phyloP scores from a whole-genome alignment of 1,140 invertebrate species.

The Trissolcus basalis region DNA sequence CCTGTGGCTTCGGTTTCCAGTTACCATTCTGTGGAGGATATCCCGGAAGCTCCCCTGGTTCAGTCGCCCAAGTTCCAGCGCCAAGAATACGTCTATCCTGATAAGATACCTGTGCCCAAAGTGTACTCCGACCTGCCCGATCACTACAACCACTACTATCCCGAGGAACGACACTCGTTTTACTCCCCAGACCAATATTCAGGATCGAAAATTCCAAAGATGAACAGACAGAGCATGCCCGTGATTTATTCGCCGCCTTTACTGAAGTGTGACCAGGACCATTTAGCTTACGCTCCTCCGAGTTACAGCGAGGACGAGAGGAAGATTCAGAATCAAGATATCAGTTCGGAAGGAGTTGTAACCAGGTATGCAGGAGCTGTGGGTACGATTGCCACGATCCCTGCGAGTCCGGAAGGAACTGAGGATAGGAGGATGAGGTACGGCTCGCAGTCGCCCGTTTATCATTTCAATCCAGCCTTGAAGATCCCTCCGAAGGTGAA shows the following conservation, averaged over 20 bases:
- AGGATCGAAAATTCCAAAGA: not conserved
- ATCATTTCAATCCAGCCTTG: slow-evolving; percentile 20
- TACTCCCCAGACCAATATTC: slow-evolving; percentile 8
- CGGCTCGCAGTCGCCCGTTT: slow-evolving; percentile 22
- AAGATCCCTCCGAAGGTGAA: slow-evolving; percentile 18
- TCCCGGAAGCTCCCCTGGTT: slow-evolving; percentile 6
- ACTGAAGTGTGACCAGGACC: too few species aligned
- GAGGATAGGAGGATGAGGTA: slow-evolving; percentile 30
- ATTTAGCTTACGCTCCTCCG: slow-evolving; percentile 20
- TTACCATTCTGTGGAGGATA: slow-evolving; percentile 34
- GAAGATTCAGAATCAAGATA: slow-evolving; percentile 72
- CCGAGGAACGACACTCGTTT: slow-evolving; percentile 1
- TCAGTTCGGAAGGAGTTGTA: slow-evolving; percentile 68
- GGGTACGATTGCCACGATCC: slow-evolving; percentile 64
- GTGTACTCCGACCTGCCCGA: too few species aligned
- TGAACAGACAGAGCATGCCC: slow-evolving; percentile 7
- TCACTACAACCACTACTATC: not conserved
- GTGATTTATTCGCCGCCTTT: too few species aligned
- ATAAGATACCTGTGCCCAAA: slow-evolving; percentile 17
- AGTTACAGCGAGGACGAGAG: slow-evolving; percentile 48
- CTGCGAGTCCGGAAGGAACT: slow-evolving; percentile 43
- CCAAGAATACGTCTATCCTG: slow-evolving; percentile 43
- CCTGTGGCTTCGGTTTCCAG: slow-evolving; percentile 28
- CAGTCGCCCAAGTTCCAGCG: slow-evolving; percentile 22
- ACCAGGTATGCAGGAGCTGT: slow-evolving; percentile 71